Evolutionary conservation across 2,797 vertebrate genomes (phyloP).

Genomic region (Agapornis canus): DNA sequence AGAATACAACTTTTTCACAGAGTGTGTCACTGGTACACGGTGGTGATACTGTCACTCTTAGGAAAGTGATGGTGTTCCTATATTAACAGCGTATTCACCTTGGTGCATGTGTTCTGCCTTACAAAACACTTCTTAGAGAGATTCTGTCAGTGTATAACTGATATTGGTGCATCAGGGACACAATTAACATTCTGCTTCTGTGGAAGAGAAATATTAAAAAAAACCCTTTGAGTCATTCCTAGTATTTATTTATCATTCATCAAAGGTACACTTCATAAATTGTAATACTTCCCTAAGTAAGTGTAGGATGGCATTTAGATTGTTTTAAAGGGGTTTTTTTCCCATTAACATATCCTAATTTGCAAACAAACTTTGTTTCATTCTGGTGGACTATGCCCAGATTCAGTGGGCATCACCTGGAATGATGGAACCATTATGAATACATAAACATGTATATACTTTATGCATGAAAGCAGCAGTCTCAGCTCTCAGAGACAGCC

Average conservation of each 20-base stretch:
- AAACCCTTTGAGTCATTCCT: not conserved
- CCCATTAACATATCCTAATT: not conserved
- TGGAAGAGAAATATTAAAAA: not conserved
- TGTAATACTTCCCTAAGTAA: not conserved
- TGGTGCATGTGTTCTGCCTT: not conserved
- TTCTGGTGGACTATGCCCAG: not conserved
- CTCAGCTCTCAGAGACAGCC: not conserved
- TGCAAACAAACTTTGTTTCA: not conserved
- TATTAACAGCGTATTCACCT: not conserved
- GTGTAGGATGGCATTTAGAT: not conserved
- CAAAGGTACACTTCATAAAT: not conserved
- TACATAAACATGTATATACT: fast-evolving
- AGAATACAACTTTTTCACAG: not conserved
- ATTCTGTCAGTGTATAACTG: not conserved
- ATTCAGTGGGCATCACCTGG: not conserved
- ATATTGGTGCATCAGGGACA: not conserved
- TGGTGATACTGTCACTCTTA: not conserved
- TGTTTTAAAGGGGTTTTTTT: not conserved
- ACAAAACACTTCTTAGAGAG: not conserved
- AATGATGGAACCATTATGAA: not conserved
- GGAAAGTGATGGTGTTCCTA: not conserved
- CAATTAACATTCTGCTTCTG: not conserved
- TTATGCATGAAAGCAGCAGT: not conserved
- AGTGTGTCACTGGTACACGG: not conserved
- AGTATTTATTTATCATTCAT: not conserved